Base-by-base conservation (phyloP, 2,888 invertebrate genomes). In the Sceliomorpha sp. region DNA sequence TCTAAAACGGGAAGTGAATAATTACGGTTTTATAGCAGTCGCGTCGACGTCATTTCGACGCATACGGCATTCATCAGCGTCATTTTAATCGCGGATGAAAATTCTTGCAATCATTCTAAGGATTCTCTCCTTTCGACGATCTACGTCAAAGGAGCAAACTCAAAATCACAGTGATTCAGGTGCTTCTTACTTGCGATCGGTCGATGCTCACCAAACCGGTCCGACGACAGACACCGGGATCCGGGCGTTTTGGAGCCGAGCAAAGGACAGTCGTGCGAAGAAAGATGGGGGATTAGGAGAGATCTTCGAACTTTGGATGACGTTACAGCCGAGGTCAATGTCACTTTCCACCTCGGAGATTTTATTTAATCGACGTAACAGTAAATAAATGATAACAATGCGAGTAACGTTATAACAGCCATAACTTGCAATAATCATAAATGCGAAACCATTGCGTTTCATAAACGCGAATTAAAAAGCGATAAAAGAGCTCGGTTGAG, bases 111-210 rank as follows among this genome's bases (percentile, higher is more conserved):
- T 53, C 66, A 59, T 67, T 59, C 53, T 47, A 67, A 36, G 59
- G 37, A 59, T 53, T 53, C n/a, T n/a, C n/a, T n/a, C n/a, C n/a
- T n/a, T n/a, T n/a, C n/a, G n/a, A n/a, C n/a, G n/a, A n/a, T n/a
- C 59, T 59, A 59, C 59, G 34, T 20, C n/a, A n/a, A n/a, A 47
- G 66, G 53, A 67, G 51, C 59, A 67, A 40, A 50, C 62, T 62
- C 68, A 56, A 62, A 56, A 68, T 68, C 68, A 62, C 63, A 62
- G 63, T 58, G 68, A 56, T 62, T 69, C 56, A 58, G 62, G 68
- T 58, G 50, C 51, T 69, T 69, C 62, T 62, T 60, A 60, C 45
- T 55, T 50, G 68, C 60, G 51, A 68, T 68, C 67, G 48, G 47
- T 32, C 1, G 55, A 60, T 60, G 53, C 68, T 12, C 34, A 13